These are phyloP conservation scores for Thalassoma bifasciatum DNA, from an alignment of 2,113 vertebrate genomes.

Conservation along the genomic window DNA sequence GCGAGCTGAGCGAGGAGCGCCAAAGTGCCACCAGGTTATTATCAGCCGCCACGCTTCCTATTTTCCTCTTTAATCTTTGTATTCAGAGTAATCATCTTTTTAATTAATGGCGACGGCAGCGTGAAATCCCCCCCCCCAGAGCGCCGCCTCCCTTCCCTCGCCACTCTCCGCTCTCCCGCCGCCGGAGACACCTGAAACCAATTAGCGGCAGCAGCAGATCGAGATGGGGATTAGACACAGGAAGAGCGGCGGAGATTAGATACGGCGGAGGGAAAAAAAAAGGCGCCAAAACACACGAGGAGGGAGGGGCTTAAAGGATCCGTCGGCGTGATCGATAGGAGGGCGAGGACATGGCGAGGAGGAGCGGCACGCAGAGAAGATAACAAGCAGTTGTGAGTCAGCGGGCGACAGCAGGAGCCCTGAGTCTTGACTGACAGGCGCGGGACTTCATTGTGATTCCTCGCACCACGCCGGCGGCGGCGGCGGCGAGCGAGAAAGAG, in stretches of 20 bases:
- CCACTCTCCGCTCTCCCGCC: conserved; percentile 9
- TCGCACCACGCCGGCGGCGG: too few species aligned
- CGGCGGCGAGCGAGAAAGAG: neutral
- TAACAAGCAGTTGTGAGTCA: conserved; percentile 42
- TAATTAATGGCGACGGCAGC: conserved; percentile 64
- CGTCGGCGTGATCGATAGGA: conserved; percentile 15
- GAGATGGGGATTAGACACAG: conserved; percentile 58
- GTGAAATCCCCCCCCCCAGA: conserved; percentile 57
- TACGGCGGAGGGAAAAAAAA: neutral
- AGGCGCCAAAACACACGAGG: neutral
- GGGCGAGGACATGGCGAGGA: conserved; percentile 27
- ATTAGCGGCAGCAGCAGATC: conserved; percentile 65
- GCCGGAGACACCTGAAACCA: conserved; percentile 67
- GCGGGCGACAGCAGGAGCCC: conserved; percentile 22
- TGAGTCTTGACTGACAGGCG: conserved; percentile 55
- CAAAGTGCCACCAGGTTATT: conserved; percentile 47
- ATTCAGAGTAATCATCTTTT: conserved; percentile 72
- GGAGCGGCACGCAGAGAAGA: neutral
- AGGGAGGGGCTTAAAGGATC: neutral
- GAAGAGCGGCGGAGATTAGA: conserved; percentile 41
- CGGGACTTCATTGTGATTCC: conserved; percentile 39
- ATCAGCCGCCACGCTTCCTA: conserved; percentile 50
- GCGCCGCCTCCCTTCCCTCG: neutral
- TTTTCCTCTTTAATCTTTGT: conserved; percentile 66
- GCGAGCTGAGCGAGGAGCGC: conserved; percentile 43